A percentile compares a stretch with the other conserved stretches of the same genome.
Conservation (phyloP, 2,888 invertebrate genomes). For the Linnaemya vulpina region DNA sequence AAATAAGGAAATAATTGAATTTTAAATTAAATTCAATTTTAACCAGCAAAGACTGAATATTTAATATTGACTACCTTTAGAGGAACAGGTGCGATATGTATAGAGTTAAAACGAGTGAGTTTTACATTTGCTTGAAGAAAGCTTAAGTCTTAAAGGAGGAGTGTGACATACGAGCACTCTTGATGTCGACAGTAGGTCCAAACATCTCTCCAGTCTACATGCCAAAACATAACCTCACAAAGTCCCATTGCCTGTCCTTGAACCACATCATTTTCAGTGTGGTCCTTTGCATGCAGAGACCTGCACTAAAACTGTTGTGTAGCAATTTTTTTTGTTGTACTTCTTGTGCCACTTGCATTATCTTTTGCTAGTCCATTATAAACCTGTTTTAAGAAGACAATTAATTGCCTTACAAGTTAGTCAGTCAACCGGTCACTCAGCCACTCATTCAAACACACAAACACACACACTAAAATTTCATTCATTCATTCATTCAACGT, state of each 20-base stretch:
- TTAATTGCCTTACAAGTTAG: slow-evolving; percentile 33
- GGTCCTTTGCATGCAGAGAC: not conserved
- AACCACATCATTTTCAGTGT: not conserved
- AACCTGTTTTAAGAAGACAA: slow-evolving; percentile 36
- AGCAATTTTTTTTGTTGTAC: too few relatives aligned
- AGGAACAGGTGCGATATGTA: too few relatives aligned
- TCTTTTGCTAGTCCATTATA: not conserved
- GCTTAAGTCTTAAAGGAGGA: too few relatives aligned
- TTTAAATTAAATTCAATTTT: too few relatives aligned
- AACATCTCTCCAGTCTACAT: too few relatives aligned
- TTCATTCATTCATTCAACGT: slow-evolving; percentile 31
- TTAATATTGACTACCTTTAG: too few relatives aligned
- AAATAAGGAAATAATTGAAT: too few relatives aligned
- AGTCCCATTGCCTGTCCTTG: not conserved
- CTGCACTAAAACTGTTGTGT: slow-evolving; percentile 13
- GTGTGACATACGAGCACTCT: too few relatives aligned
- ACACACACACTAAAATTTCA: not conserved
- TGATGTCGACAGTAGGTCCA: too few relatives aligned
- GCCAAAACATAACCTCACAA: not conserved
- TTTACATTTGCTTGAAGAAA: too few relatives aligned
- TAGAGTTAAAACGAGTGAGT: too few relatives aligned
- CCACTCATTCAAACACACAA: slow-evolving; percentile 13
- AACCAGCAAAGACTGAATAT: too few relatives aligned
- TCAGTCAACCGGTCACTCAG: slow-evolving; percentile 38
- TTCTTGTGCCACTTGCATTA: slow-evolving; percentile 5